Evolutionary conservation across 2,797 vertebrate species (phyloP), one percentile per base, ranked within the genome.

Genomic region (Capromys pilorides): DNA sequence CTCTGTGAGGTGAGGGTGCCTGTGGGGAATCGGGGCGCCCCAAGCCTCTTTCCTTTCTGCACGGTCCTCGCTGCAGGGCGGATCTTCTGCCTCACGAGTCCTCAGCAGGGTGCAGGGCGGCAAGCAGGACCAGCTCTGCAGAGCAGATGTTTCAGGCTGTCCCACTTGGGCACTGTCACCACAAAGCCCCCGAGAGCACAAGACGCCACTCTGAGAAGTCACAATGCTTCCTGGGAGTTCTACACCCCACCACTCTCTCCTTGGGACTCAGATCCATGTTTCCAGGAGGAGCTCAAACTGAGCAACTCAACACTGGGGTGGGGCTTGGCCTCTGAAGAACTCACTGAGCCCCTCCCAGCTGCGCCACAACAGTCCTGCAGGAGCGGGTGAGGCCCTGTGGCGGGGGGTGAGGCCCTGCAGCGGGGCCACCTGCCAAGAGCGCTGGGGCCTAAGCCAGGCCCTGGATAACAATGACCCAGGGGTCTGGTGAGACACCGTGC

Each of bases 21-120:
- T 2, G 6, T 14, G 19, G 33, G 6, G 82, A 2, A 36, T 11
- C 33, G 13, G 57, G 5, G 41, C 1, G 0, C 51, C 51, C 51
- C 12, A 39, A 31, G 24, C 28, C 24, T 1, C 49, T 61, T n/a
- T 67, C 39, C n/a, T 13, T 4, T 62, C 86, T 0, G 31, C 31
- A 31, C 36, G 5, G 31, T 36, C 64, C 5, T 36, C 6, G 19
- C 54, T 49, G 54, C 71, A 21, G 13, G 51, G 24, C 39, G 41
- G 24, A 6, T 24, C 6, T 33, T 2, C 45, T 18, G 69, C 54
- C 16, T 45, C 54, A 10, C 2, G 31, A 45, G 18, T 18, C 45
- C 16, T 49, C 6, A 39, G 13, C 26, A 67, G 31, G 13, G 64
- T 33, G 31, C 64, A 67, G 31, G 64, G 31, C 33, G 64, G 64